phyloP scores from a whole-genome alignment of 2,888 invertebrate genomes.

The Galerucella pusilla region DNA sequence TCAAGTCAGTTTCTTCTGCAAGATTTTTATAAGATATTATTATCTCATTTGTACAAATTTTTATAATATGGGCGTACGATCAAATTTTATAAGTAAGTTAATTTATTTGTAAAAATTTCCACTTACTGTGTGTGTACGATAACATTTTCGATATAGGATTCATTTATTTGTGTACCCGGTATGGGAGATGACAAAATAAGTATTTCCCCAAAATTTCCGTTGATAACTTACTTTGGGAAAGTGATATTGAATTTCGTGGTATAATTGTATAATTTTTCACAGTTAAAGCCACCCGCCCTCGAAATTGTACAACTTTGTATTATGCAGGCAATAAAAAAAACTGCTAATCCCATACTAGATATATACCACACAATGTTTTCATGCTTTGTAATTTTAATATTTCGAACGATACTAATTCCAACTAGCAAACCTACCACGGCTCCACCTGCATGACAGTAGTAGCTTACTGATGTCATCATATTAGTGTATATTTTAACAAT shows the following conservation, averaged over 20 bases:
- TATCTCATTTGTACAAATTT: too few species aligned
- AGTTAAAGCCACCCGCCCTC: neutral
- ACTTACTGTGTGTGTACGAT: too few species aligned
- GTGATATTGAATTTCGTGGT: neutral
- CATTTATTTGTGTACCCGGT: too few species aligned
- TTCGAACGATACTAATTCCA: constrained; percentile 73
- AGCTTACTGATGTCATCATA: constrained; percentile 65
- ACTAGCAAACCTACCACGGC: constrained; percentile 84
- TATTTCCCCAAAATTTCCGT: too few species aligned
- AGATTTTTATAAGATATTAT: too few species aligned
- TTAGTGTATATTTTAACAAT: neutral
- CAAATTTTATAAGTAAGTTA: too few species aligned
- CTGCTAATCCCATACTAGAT: constrained; percentile 8
- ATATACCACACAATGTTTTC: constrained; percentile 68
- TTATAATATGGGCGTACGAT: too few species aligned
- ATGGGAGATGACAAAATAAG: neutral
- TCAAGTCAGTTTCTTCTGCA: too few species aligned
- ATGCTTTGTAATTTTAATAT: constrained; percentile 71
- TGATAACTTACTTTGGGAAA: too few species aligned
- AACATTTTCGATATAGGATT: too few species aligned
- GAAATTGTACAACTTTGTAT: neutral
- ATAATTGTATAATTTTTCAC: neutral
- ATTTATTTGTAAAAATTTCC: too few species aligned
- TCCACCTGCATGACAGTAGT: constrained; percentile 80
- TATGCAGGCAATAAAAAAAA: neutral